These are phyloP conservation scores for Calephelis perditalis DNA, from an alignment of 2,888 invertebrate species.

Conservation along the genomic window DNA sequence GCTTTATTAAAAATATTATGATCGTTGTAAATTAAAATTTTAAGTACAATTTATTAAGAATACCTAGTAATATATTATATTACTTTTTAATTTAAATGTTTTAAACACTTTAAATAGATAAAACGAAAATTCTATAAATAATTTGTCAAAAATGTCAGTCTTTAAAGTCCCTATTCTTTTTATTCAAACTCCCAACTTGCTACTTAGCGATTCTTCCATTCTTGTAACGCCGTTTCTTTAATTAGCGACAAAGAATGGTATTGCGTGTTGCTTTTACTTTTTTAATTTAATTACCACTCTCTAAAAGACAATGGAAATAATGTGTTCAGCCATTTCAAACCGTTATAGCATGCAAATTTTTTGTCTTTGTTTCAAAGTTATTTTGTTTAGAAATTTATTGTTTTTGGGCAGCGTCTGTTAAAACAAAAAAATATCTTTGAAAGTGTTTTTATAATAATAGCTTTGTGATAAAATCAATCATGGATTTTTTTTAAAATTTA, in stretches of 20 bases:
- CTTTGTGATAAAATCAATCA: no score
- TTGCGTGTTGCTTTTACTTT: conserved; percentile 72
- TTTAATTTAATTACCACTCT: conserved; percentile 68
- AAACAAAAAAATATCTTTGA: no score
- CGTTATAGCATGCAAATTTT: conserved; percentile 60
- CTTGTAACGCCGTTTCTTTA: conserved; percentile 66
- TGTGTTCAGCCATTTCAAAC: conserved; percentile 58
- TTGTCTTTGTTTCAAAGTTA: conserved; percentile 35
- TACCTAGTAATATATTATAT: no score
- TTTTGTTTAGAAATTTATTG: conserved; percentile 1
- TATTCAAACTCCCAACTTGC: conserved; percentile 61
- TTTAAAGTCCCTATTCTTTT: conserved; percentile 51
- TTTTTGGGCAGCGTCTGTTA: neutral
- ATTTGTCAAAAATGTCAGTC: conserved; percentile 65
- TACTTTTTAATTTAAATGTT: no score
- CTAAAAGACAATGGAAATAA: conserved; percentile 63
- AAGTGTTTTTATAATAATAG: no score
- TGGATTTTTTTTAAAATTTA: no score
- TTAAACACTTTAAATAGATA: no score
- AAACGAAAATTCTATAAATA: conserved; percentile 20
- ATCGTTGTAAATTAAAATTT: no score
- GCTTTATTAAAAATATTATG: no score
- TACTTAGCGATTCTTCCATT: conserved; percentile 65
- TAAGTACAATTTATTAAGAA: no score
- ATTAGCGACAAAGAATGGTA: conserved; percentile 71